These are phyloP conservation scores for Siniperca obscura DNA, from an alignment of 2,797 vertebrate genomes.

Conservation along the genomic window DNA sequence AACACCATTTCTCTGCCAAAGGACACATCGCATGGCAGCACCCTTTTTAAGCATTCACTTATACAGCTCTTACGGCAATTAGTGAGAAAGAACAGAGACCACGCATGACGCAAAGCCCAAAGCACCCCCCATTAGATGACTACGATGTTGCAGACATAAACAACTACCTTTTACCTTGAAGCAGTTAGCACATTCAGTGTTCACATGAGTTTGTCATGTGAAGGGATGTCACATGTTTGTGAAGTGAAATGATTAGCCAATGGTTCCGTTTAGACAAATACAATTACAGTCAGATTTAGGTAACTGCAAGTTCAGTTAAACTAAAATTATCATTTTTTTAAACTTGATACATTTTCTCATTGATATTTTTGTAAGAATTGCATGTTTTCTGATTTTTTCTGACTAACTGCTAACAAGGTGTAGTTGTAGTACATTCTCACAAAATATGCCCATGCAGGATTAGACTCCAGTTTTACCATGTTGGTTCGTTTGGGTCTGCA, in stretches of 20 bases:
- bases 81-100: conserved; percentile 3
- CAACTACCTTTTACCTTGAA: background rate
- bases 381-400: background rate
- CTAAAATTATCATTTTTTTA: background rate
- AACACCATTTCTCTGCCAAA: background rate
- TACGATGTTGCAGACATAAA: background rate
- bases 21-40: background rate
- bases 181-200: background rate
- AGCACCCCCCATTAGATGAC: conserved; percentile 19
- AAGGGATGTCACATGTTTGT: background rate
- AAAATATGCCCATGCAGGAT: background rate
- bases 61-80: conserved; percentile 27
- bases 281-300: background rate
- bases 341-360: background rate
- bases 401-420: background rate
- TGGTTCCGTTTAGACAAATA: background rate
- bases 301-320: background rate
- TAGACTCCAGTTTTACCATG: background rate
- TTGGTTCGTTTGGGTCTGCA: background rate
- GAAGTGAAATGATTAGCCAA: background rate
- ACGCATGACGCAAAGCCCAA: background rate
- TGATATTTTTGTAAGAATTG: background rate
- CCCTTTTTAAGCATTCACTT: conserved; percentile 13
- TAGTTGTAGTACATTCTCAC: background rate
- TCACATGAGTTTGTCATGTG: background rate